Evolutionary conservation across 2,888 invertebrate species (phyloP), one percentile per base, ranked within the genome.

Genomic region (Reticulitermes lucifugus): DNA sequence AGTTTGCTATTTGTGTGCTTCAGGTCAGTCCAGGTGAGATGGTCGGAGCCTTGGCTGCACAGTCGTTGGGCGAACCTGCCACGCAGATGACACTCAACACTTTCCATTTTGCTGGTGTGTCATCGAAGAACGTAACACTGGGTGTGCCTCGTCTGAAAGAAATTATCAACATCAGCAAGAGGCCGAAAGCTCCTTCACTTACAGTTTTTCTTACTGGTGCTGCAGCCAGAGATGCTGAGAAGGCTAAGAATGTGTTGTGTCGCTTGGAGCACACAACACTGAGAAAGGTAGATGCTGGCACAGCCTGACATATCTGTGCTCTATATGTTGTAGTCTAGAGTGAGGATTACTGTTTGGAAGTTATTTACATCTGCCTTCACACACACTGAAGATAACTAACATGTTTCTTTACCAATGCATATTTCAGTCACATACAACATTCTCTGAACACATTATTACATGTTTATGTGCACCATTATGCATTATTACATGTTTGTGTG

Each of bases 41-140:
- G 99, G 99, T 99, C 1, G 99, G 99, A n/a, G 99, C 99, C 0
- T 91, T 99, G 88, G 99, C 99, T 82, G 99, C 99, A 3, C 99
- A 99, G 91, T 98, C 98, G 87, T 95, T 99, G 46, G 99, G 99
- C 89, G 99, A 99, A 90, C 99, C 99, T 18, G 99, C 99, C 89
- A 99, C 99, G 86, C 98, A 99, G 93, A 99, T 99, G 98, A 99
- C 99, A 91, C 92, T 99, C 90, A 99, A 99, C 92, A 99, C 99
- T 93, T 99, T 99, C 96, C 99, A 99, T 93, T 99, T 99, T 92
- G 99, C 99, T 92, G 99, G 99, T 94, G 99, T 99, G 89, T 99
- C 99, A 0, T 99, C 99, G 84, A 99, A 99, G 92, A 99, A 99
- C 93, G 99, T 99, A 93, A 99, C 99, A 0, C 94, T 99, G 83